These are phyloP conservation scores for Hermaeophaga mercurialis DNA, from an alignment of 2,888 invertebrate species.

Conservation along the genomic window DNA sequence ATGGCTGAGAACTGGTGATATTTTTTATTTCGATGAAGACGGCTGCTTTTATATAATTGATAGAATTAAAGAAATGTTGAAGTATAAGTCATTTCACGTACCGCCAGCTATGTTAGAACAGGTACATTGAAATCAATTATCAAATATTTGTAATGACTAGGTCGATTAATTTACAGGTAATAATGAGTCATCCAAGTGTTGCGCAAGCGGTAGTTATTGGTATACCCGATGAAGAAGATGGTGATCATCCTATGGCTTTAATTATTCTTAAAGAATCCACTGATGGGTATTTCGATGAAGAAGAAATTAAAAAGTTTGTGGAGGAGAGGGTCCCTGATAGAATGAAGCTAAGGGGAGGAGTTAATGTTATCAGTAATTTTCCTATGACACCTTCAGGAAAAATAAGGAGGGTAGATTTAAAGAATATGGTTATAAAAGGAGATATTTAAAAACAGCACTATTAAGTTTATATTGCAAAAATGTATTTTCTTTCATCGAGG, in stretches of 20 bases:
- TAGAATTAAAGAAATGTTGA: constrained; percentile 61
- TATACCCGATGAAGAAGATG: constrained; percentile 49
- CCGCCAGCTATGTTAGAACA: constrained; percentile 49
- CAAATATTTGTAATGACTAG: too few species aligned
- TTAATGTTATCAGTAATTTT: constrained; percentile 46
- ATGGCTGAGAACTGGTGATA: constrained; percentile 62
- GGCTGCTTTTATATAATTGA: constrained; percentile 60
- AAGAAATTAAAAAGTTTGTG: constrained; percentile 47
- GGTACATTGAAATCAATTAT: too few species aligned
- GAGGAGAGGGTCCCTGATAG: constrained; percentile 47
- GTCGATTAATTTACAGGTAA: too few species aligned
- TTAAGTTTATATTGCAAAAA: too few species aligned
- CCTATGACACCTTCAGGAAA: constrained; percentile 53
- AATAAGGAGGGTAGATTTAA: constrained; percentile 43
- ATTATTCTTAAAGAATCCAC: constrained; percentile 38
- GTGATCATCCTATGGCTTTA: constrained; percentile 50
- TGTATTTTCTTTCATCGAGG: too few species aligned
- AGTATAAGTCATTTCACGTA: constrained; percentile 61
- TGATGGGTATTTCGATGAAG: constrained; percentile 30
- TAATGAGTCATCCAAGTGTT: constrained; percentile 50
- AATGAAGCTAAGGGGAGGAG: constrained; percentile 50
- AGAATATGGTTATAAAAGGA: constrained; percentile 39
- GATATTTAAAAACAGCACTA: constrained; percentile 29
- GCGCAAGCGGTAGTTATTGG: constrained; percentile 47
- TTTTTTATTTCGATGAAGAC: constrained; percentile 61